Conservation (phyloP, 2,888 invertebrate species). For the Drosophila melanocephala region DNA sequence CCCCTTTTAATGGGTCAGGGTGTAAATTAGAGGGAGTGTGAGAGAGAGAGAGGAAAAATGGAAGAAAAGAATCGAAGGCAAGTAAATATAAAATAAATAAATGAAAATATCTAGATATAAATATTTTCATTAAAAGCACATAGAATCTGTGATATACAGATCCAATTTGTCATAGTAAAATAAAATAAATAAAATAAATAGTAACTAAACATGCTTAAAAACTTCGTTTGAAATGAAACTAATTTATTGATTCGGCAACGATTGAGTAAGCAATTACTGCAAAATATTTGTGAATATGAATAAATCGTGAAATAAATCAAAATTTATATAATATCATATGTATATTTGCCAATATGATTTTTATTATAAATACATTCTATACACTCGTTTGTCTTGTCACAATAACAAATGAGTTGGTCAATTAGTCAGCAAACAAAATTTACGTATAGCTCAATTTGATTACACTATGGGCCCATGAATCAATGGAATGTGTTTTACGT, state of each 20-base stretch:
- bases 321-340: not conserved
- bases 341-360: not conserved
- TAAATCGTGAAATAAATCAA: conserved; percentile 22
- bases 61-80: not conserved
- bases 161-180: not conserved
- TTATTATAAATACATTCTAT: not conserved
- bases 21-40: not conserved
- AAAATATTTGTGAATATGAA: not conserved
- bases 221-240: conserved; percentile 2
- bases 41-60: not conserved
- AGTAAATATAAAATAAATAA: not conserved
- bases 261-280: not conserved
- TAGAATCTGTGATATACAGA: not conserved
- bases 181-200: not conserved
- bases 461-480: conserved; percentile 27
- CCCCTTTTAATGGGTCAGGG: not conserved
- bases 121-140: not conserved
- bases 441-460: conserved; percentile 35
- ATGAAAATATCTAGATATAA: not conserved
- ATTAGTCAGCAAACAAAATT: conserved; percentile 20
- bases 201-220: not conserved
- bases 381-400: conserved; percentile 3
- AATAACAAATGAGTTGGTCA: conserved; percentile 30
- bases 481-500: conserved; percentile 23
- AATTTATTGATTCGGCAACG: conserved; percentile 11